These are phyloP conservation scores for Tetrax tetrax DNA, from an alignment of 2,113 vertebrate species.

Conservation along the genomic window DNA sequence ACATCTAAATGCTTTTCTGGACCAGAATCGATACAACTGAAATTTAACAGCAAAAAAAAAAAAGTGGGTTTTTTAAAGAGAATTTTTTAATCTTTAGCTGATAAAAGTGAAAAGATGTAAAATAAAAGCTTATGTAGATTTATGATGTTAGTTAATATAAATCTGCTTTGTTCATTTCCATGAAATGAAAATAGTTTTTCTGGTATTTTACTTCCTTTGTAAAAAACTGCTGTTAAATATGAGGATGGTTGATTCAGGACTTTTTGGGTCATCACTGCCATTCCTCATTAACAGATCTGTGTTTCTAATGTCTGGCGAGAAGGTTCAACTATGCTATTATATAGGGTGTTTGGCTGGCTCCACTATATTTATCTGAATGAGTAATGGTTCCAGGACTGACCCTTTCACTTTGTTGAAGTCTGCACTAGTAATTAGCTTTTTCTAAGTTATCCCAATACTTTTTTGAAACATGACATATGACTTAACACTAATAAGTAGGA, in stretches of 20 bases:
- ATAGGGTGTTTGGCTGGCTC: not conserved
- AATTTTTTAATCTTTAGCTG: not conserved
- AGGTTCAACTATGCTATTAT: not conserved
- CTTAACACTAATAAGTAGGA: not conserved
- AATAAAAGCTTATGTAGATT: not conserved
- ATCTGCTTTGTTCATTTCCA: not conserved
- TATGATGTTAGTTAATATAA: not conserved
- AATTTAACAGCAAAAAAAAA: not conserved
- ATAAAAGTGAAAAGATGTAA: not conserved
- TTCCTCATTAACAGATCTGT: not conserved
- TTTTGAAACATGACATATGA: not conserved
- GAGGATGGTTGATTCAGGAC: not conserved
- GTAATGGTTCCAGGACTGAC: not conserved
- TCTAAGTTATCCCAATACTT: not conserved
- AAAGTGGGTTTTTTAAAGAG: accelerated
- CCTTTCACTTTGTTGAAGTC: not conserved
- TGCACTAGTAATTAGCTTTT: not conserved
- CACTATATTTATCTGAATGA: not conserved
- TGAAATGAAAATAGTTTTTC: not conserved
- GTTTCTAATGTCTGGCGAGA: not conserved
- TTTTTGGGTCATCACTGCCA: not conserved
- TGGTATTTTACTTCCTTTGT: not conserved
- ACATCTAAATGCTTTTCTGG: not conserved
- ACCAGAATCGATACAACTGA: not conserved
- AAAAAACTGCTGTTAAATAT: not conserved